Conservation (phyloP, 2,888 invertebrate genomes). For the Galerucella calmariensis region DNA sequence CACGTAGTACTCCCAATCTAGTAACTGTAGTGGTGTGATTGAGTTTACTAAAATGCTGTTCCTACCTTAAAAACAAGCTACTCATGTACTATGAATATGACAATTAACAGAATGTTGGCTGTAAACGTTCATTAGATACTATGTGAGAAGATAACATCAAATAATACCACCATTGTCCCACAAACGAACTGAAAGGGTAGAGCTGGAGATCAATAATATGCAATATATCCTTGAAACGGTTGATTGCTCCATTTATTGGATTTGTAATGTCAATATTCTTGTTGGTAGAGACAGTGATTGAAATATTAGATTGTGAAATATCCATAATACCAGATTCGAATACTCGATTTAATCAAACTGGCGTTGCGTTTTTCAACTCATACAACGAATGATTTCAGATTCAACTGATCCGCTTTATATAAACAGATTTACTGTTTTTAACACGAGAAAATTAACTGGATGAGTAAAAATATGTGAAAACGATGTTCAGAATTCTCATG, state of each 20-base stretch:
- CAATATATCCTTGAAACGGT: slow-evolving; percentile 4
- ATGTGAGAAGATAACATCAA: not conserved
- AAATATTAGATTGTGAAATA: slow-evolving; percentile 3
- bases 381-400: too few species aligned
- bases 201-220: slow-evolving; percentile 2
- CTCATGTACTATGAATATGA: too few species aligned
- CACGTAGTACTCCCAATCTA: too few species aligned
- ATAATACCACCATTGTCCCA: not conserved
- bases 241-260: slow-evolving; percentile 4
- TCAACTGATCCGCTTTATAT: too few species aligned
- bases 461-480: too few species aligned
- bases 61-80: too few species aligned
- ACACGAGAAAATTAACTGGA: too few species aligned
- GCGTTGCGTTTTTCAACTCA: not conserved
- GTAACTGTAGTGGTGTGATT: too few species aligned
- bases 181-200: not conserved
- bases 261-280: slow-evolving; percentile 4
- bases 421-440: too few species aligned
- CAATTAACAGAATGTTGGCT: too few species aligned
- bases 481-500: too few species aligned
- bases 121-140: not conserved
- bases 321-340: not conserved
- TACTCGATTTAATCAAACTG: not conserved
- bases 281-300: slow-evolving; percentile 4
- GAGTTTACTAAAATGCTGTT: too few species aligned